Percentiles rank a stretch among this genome's conserved stretches.
Conservation (phyloP, 1,140 invertebrate species). For the Brachionus rotundiformis region DNA sequence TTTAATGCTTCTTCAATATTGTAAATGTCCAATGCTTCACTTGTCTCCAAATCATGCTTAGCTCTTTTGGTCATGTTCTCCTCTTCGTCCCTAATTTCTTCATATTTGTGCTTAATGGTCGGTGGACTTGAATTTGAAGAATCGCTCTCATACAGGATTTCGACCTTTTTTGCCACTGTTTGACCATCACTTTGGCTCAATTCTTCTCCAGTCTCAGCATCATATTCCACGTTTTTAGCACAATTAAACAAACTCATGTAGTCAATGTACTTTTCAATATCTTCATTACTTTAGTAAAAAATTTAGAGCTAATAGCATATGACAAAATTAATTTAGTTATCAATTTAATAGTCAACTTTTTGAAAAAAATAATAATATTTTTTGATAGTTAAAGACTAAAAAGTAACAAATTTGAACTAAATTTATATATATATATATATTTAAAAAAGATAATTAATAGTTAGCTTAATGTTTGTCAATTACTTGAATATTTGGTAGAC, state of each 20-base stretch:
- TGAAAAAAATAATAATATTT: background rate
- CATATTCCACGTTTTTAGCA: background rate
- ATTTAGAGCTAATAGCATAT: no score
- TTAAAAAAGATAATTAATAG: no score
- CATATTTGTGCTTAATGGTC: background rate
- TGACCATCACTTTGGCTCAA: no score
- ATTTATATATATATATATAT: no score
- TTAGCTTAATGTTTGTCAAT: no score
- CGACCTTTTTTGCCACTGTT: no score
- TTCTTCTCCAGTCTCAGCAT: background rate
- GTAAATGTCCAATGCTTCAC: background rate
- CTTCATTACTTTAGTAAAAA: background rate
- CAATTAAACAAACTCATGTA: background rate
- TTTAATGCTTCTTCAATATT: background rate
- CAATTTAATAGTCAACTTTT: no score
- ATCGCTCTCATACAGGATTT: background rate
- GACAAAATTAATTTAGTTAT: no score
- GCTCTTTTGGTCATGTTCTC: background rate
- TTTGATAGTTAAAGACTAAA: no score
- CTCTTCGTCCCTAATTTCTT: background rate
- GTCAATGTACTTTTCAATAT: background rate
- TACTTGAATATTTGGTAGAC: constrained; percentile 19
- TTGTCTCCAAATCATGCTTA: background rate
- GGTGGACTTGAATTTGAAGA: background rate
- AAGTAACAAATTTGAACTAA: no score